These are phyloP conservation scores for Umimayanthus kanabou DNA, from an alignment of 92 coral and sea anemone genomes.

Conservation along the genomic window DNA sequence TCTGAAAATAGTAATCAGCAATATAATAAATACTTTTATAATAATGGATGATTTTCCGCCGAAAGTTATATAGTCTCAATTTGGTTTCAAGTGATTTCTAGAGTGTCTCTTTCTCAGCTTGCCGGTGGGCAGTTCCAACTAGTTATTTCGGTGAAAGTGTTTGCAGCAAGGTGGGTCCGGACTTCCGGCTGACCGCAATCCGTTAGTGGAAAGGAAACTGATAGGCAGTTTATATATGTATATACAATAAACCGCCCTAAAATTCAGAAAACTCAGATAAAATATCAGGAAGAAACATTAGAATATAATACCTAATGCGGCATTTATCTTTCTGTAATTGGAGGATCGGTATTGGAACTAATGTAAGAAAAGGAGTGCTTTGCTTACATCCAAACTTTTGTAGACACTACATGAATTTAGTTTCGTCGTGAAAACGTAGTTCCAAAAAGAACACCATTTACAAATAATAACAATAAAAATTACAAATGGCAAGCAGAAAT, in stretches of 20 bases:
- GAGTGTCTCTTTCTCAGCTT: not conserved
- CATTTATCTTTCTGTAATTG: not conserved
- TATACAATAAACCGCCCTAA: slow-evolving; percentile 29
- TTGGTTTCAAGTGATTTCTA: slow-evolving; percentile 9
- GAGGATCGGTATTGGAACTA: not conserved
- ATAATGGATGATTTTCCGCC: not conserved
- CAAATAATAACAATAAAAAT: no score
- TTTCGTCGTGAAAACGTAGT: not conserved
- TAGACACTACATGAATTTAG: not conserved
- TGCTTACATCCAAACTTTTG: no score
- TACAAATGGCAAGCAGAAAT: no score
- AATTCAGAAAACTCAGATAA: slow-evolving; percentile 2
- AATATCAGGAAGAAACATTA: not conserved
- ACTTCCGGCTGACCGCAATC: slow-evolving; percentile 38
- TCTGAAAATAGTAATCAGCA: not conserved
- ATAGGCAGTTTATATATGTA: slow-evolving; percentile 22
- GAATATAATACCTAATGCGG: slow-evolving; percentile 2
- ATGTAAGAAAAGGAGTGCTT: not conserved
- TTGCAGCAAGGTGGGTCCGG: slow-evolving; percentile 8
- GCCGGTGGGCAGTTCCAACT: slow-evolving; percentile 6
- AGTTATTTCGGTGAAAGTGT: slow-evolving; percentile 19
- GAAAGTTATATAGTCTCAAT: slow-evolving; percentile 3
- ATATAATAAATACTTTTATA: not conserved
- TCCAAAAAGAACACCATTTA: not conserved
- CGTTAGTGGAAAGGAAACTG: slow-evolving; percentile 25